A percentile compares a stretch with the other conserved stretches of the same genome.
These are phyloP conservation scores for Cotesia vestalis DNA, from an alignment of 1,140 invertebrate species.

Conservation along the genomic window DNA sequence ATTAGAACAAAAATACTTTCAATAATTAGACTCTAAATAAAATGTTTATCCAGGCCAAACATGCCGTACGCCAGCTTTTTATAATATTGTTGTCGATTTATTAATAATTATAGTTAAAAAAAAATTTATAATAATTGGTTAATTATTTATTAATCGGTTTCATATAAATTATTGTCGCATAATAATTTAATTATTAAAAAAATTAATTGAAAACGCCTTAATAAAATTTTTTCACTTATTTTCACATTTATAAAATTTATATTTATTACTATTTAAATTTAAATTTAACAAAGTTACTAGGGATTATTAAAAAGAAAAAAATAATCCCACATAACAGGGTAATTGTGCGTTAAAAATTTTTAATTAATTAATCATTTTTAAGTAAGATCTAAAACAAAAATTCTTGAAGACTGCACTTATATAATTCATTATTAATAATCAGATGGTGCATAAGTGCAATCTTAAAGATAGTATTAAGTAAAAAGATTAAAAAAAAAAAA, in stretches of 20 bases:
- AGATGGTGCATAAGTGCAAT: constrained; percentile 43
- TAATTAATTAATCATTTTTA: constrained; percentile 4
- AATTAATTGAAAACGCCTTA: constrained; percentile 20
- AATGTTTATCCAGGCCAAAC: too few species aligned
- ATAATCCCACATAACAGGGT: constrained; percentile 20
- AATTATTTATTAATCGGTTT: too few species aligned
- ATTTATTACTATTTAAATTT: constrained; percentile 1
- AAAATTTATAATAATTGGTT: too few species aligned
- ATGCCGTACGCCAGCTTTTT: too few species aligned
- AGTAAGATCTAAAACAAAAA: constrained; percentile 16
- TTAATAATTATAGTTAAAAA: too few species aligned
- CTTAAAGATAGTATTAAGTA: constrained; percentile 36
- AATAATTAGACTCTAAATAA: too few species aligned
- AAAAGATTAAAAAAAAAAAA: constrained; percentile 1
- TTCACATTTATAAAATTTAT: constrained; percentile 47
- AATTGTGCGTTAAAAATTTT: constrained; percentile 21
- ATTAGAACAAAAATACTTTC: constrained; percentile 40
- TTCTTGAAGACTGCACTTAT: constrained; percentile 23
- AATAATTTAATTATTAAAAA: constrained; percentile 56
- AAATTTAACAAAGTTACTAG: neutral
- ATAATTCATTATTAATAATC: constrained; percentile 3
- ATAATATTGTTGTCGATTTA: too few species aligned
- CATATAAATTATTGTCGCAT: too few species aligned
- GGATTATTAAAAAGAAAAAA: too few species aligned
- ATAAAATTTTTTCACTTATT: constrained; percentile 43